A percentile compares a stretch with the other conserved stretches of the same genome.
These are phyloP conservation scores for Malacoraja senta DNA, from an alignment of 2,797 vertebrate genomes.

Conservation along the genomic window DNA sequence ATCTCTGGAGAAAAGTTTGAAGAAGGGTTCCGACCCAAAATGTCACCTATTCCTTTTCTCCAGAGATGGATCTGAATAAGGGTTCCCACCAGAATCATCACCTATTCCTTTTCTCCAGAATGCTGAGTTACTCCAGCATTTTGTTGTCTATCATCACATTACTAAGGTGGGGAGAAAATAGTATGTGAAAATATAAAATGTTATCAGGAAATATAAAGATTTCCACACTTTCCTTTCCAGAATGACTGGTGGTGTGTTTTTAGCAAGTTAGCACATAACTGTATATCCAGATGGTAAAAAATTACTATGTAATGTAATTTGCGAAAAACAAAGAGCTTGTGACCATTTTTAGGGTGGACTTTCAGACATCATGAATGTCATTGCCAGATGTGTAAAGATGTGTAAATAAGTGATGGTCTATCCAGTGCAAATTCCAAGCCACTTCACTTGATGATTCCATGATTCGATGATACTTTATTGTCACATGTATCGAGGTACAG, in stretches of 20 bases:
- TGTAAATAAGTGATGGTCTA: neutral
- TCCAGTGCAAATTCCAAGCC: neutral
- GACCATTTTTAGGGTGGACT: neutral
- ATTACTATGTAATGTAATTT: neutral
- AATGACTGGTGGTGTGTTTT: neutral
- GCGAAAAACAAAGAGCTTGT: neutral
- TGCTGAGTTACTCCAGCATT: no score
- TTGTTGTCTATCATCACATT: neutral
- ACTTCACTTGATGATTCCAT: neutral
- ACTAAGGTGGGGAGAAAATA: neutral
- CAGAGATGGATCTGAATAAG: no score
- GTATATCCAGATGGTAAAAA: neutral
- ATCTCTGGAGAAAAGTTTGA: no score
- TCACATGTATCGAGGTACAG: no score
- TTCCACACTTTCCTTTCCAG: neutral
- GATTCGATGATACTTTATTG: no score
- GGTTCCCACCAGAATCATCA: no score
- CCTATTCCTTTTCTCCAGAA: no score
- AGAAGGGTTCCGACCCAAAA: no score
- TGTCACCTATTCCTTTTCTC: no score
- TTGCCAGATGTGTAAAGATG: neutral
- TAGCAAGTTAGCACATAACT: neutral
- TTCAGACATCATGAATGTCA: neutral
- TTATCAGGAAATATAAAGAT: no score
- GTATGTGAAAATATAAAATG: neutral